These are phyloP conservation scores for Chaenogobius annularis DNA, from an alignment of 2,113 vertebrate genomes.

Conservation along the genomic window DNA sequence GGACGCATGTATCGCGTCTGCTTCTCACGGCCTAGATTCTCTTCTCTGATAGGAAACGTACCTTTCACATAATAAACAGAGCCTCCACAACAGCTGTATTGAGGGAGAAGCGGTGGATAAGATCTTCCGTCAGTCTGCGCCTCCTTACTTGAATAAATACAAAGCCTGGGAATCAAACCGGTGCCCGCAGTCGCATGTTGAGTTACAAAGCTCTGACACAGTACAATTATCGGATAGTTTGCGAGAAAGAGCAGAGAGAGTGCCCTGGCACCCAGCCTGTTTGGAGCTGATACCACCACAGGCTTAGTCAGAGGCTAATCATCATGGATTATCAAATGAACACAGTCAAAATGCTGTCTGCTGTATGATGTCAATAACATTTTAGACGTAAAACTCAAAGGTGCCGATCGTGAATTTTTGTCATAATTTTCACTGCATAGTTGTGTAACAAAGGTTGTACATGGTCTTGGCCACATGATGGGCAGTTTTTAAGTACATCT, in stretches of 20 bases:
- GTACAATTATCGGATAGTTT: slow-evolving; percentile 38
- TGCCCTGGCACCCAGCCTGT: slow-evolving; percentile 38
- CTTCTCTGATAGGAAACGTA: slow-evolving; percentile 16
- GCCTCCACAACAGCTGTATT: background rate
- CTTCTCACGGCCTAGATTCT: slow-evolving; percentile 46
- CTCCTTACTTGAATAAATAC: background rate
- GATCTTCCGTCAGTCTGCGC: slow-evolving; percentile 1
- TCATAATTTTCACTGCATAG: no score
- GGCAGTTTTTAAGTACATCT: background rate
- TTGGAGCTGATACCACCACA: slow-evolving; percentile 54
- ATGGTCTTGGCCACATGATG: background rate
- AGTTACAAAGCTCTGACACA: slow-evolving; percentile 19
- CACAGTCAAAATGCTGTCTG: slow-evolving; percentile 61
- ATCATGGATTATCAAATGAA: slow-evolving; percentile 66
- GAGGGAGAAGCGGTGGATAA: background rate
- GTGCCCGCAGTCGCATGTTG: slow-evolving; percentile 4
- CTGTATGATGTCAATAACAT: no score
- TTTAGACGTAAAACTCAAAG: no score
- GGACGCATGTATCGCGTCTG: slow-evolving; percentile 58
- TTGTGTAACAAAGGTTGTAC: background rate
- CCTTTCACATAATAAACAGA: slow-evolving; percentile 11
- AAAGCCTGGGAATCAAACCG: slow-evolving; percentile 2
- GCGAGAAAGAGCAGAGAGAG: slow-evolving; percentile 26
- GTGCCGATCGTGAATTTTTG: no score
- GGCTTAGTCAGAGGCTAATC: slow-evolving; percentile 53